Evolutionary conservation across 2,797 vertebrate genomes (phyloP).

Genomic region (Phyllotis vaccarum): DNA sequence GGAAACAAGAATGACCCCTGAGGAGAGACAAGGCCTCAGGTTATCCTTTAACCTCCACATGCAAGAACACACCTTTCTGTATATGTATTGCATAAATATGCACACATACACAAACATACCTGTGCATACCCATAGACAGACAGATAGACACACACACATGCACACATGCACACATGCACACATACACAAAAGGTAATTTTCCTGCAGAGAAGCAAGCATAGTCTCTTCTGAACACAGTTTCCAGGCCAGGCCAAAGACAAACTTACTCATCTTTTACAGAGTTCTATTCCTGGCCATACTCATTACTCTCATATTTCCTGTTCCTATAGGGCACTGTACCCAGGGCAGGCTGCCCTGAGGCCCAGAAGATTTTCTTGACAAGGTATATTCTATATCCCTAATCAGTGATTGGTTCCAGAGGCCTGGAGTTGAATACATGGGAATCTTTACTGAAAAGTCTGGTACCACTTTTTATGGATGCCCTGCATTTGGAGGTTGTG

Average conservation of each 20-base stretch:
- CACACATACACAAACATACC: not conserved
- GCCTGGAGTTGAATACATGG: not conserved
- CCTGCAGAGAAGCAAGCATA: not conserved
- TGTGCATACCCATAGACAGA: not conserved
- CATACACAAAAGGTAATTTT: not conserved
- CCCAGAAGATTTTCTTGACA: not conserved
- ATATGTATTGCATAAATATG: not conserved
- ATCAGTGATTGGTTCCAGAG: not conserved
- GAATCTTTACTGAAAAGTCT: not conserved
- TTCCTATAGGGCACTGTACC: too few relatives aligned
- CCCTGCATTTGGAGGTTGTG: too few relatives aligned
- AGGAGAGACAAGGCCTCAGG: not conserved
- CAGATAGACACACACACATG: not conserved
- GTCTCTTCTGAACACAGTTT: not conserved
- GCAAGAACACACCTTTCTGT: not conserved
- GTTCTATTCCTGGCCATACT: not conserved
- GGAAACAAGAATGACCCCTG: not conserved
- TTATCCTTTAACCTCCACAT: not conserved
- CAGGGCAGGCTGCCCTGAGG: not conserved
- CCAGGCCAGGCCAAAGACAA: not conserved
- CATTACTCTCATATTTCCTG: not conserved
- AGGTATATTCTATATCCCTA: not conserved
- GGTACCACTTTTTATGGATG: not conserved
- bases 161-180: not conserved
- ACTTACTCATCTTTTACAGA: not conserved